Evolutionary conservation across 1,140 invertebrate species (phyloP).

Genomic region (Riptortus pedestris): DNA sequence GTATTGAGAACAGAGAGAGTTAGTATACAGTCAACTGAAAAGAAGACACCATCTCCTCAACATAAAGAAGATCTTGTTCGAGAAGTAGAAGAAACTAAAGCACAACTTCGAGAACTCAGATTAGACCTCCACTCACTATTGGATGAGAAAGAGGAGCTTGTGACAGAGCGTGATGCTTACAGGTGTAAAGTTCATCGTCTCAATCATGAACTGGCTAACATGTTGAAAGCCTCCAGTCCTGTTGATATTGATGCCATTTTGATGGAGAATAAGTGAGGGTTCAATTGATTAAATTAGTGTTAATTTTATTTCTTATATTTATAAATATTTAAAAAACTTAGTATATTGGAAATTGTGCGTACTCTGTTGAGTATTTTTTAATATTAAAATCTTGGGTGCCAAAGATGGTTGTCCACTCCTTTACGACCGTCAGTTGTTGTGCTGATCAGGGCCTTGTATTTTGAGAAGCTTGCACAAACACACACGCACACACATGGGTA

Average conservation of each 20-base stretch:
- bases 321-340: not conserved
- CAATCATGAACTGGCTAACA: conserved; percentile 67
- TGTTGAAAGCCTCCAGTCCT: conserved; percentile 47
- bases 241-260: conserved; percentile 72
- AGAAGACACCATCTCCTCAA: not conserved
- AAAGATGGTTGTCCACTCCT: no score
- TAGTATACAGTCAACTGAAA: not conserved
- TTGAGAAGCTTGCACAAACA: no score
- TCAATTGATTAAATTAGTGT: not conserved
- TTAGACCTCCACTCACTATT: conserved; percentile 62
- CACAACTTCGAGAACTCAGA: conserved; percentile 35
- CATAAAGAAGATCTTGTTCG: conserved; percentile 17
- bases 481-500: no score
- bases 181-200: conserved; percentile 72
- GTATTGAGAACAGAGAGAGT: not conserved
- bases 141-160: conserved; percentile 78
- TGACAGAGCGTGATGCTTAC: conserved; percentile 71
- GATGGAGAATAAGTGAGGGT: conserved; percentile 59
- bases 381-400: no score
- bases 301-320: not conserved
- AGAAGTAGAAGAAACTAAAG: conserved; percentile 18
- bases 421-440: no score
- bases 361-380: no score
- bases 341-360: not conserved
- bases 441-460: no score